Base-by-base conservation (phyloP, 2,888 invertebrate species). In the Xestia sexstrigata region DNA sequence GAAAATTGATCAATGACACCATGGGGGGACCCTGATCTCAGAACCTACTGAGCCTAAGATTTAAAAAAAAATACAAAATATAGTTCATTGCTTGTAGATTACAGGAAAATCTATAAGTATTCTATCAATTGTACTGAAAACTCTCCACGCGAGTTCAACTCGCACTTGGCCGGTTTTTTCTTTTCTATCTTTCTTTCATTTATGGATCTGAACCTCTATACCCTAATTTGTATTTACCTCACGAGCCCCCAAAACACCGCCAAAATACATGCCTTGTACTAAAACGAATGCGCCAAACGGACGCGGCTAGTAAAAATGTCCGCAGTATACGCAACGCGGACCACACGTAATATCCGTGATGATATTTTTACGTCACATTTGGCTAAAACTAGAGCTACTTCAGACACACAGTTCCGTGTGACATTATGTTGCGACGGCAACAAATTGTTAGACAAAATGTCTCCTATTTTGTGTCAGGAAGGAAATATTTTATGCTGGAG, bases 291-390 rank as follows among this genome's bases (percentile, higher is more conserved):
- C 82, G 60, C 66, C 78, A 72, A 82, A 78, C 86, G 88, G 86
- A 87, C 86, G 76, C 76, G 45, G 63, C 52, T 80, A 76, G 81
- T 90, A 88, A 89, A 91, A 90, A 90, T 79, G 81, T 88, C 89
- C 82, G 87, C 89, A 89, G 85, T 81, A 80, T 75, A 81, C 85
- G 74, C 74, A 85, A 79, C 70, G 42, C n/a, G 58, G 70, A 23
- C 71, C 67, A 45, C 63, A 42, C 11, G 65, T 67, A 68, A 79
- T 76, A 76, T 69, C 75, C 42, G 65, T 62, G 84, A 79, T 76
- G 75, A 80, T 79, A 79, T 78, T 79, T 73, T 70, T 74, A 78
- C 68, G 75, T 76, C 62, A 79, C 80, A 70, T 81, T 77, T 81
- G 47, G 74, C 30, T 79, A 62, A 76, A 76, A 58, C 52, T 69